Evolutionary conservation across 2,797 vertebrate species (phyloP).

Genomic region (Myotis findleyi): DNA sequence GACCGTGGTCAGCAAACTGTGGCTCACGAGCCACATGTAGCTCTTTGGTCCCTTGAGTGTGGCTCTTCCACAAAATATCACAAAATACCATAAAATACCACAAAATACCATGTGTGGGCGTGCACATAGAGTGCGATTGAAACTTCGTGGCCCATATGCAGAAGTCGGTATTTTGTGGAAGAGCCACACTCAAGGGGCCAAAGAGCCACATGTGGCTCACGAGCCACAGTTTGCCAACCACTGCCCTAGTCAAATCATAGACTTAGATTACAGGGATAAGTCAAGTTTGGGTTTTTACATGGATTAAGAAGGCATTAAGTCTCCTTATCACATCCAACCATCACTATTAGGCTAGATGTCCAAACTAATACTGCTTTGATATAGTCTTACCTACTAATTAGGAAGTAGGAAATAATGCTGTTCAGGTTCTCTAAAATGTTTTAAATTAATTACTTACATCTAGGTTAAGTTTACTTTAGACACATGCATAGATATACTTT

Average conservation of each 20-base stretch:
- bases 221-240: too few relatives aligned
- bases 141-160: too few relatives aligned
- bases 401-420: neutral
- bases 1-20: too few relatives aligned
- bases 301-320: neutral
- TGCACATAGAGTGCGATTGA: too few relatives aligned
- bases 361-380: neutral
- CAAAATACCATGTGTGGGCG: too few relatives aligned
- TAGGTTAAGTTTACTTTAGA: neutral
- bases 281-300: conserved; percentile 30
- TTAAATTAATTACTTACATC: conserved; percentile 2
- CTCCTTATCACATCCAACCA: neutral
- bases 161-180: too few relatives aligned
- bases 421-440: neutral
- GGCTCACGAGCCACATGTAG: too few relatives aligned
- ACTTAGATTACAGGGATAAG: conserved; percentile 37
- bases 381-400: neutral
- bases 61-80: too few relatives aligned
- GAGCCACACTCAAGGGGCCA: too few relatives aligned
- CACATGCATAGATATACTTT: neutral
- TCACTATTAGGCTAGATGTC: neutral
- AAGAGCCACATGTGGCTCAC: too few relatives aligned
- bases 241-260: neutral
- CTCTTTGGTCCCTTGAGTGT: too few relatives aligned
- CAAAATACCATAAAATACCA: too few relatives aligned